These are phyloP conservation scores for Benitochromis conjunctus DNA, from an alignment of 2,113 vertebrate species.

Conservation along the genomic window DNA sequence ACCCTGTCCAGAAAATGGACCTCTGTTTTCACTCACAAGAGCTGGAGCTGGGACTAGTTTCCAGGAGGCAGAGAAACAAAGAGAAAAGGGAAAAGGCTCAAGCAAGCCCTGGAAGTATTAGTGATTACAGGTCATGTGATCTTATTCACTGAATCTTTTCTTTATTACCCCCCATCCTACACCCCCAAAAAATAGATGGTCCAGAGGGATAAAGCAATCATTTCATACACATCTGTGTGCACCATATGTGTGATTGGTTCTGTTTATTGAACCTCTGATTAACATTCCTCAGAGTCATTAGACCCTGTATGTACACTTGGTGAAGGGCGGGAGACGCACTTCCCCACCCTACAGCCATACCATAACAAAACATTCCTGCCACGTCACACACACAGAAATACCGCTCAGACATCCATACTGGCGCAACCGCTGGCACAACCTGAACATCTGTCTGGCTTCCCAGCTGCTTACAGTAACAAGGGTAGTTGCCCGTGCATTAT, in stretches of 20 bases:
- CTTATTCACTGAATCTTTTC: background rate
- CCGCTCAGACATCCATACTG: slow-evolving; percentile 17
- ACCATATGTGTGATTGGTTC: slow-evolving; percentile 46
- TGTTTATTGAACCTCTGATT: slow-evolving; percentile 74
- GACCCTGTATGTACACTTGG: slow-evolving; percentile 46
- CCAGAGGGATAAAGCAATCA: slow-evolving; percentile 31
- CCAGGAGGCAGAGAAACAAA: slow-evolving; percentile 27
- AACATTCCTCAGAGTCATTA: slow-evolving; percentile 73
- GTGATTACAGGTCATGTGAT: slow-evolving; percentile 53
- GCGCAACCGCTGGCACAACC: slow-evolving; percentile 32
- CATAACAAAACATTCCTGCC: slow-evolving; percentile 57
- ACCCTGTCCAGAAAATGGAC: slow-evolving; percentile 53
- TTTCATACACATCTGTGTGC: slow-evolving; percentile 66
- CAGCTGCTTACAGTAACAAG: slow-evolving; percentile 64
- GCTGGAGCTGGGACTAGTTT: slow-evolving; percentile 32
- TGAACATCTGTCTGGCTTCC: slow-evolving; percentile 49
- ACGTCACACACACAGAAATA: slow-evolving; percentile 24
- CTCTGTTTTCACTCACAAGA: slow-evolving; percentile 57
- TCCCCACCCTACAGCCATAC: slow-evolving; percentile 51
- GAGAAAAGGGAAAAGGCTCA: slow-evolving; percentile 1
- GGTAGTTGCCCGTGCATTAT: slow-evolving; percentile 62
- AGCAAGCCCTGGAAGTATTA: slow-evolving; percentile 63
- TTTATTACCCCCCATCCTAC: background rate
- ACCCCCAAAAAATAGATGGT: background rate
- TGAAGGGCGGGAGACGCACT: slow-evolving; percentile 36